Evolutionary conservation across 2,888 invertebrate species (phyloP).

Genomic region (Liopterus haemorrhoidalis): DNA sequence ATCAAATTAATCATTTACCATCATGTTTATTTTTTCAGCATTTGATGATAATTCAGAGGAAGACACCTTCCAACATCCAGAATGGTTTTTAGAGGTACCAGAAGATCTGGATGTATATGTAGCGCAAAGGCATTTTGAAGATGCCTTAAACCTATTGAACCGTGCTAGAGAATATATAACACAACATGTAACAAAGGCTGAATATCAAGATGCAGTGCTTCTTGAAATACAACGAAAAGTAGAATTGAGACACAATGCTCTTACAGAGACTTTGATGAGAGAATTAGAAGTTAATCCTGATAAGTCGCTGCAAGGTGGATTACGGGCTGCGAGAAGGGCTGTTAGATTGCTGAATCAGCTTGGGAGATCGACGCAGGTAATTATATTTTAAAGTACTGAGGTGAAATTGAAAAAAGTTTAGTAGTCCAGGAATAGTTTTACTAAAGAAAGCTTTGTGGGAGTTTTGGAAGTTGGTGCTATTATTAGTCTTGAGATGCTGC

Average conservation of each 20-base stretch:
- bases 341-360: conserved; percentile 78
- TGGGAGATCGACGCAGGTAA: conserved; percentile 58
- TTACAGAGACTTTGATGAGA: conserved; percentile 82
- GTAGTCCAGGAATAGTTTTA: too few relatives aligned
- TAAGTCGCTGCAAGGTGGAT: conserved; percentile 83
- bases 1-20: conserved; percentile 2
- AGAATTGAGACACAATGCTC: conserved; percentile 63
- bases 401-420: too few relatives aligned
- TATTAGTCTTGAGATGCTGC: too few relatives aligned
- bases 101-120: conserved; percentile 93
- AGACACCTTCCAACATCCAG: conserved; percentile 51
- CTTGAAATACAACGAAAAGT: conserved; percentile 49
- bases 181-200: conserved; percentile 38
- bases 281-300: conserved; percentile 87
- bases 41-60: conserved; percentile 46
- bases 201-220: conserved; percentile 45
- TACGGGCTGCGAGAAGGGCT: conserved; percentile 77
- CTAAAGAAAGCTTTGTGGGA: too few relatives aligned
- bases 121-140: conserved; percentile 93
- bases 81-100: conserved; percentile 85
- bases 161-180: conserved; percentile 55
- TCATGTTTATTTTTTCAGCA: conserved; percentile 36
- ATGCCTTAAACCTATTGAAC: conserved; percentile 77
- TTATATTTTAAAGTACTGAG: too few relatives aligned
- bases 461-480: too few relatives aligned